Evolutionary conservation across 2,888 invertebrate species (phyloP), one percentile per base, ranked within the genome.

Genomic region (Helobdella robusta): DNA sequence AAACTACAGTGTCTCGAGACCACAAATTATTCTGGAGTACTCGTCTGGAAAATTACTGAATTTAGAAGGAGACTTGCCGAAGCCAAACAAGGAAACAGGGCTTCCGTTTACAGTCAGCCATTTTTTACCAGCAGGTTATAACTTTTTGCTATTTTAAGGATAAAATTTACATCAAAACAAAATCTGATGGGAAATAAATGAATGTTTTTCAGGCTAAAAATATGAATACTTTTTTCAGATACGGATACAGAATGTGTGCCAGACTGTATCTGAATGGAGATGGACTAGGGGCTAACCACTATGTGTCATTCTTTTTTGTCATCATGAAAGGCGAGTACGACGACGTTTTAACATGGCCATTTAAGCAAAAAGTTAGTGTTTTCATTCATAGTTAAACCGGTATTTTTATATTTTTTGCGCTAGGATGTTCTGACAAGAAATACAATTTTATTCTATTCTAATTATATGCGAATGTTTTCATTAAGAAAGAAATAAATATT

Each of bases 251-350:
- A 65, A 76, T 77, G 76, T 77, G 78, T 70, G 75, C 74, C 2
- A 67, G 77, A 34, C 73, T 76, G 2, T 78, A 78, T 61, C 69
- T 77, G 25, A 78, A 78, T 67, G 78, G 77, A 2, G 78, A 77
- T 65, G 77, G 77, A 1, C 73, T 75, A 71, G 78, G 77, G 15
- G 75, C 75, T 59, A 73, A 72, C 3, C 74, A 73, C 1, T 75
- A 77, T 67, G 61, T 77, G 68, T 75, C 75, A 1, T 68, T 77
- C 20, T 77, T 76, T 71, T 77, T 77, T 68, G 76, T 76, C 5
- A 66, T 77, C n/a, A 75, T 77, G 75, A 68, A 72, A 59, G 76
- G 77, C 1, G 75, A 76, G 20, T 75, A 73, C 65, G 77, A 77
- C 70, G 74, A 74, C 8, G 66, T 77, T 34, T 70, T 77, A 18